Base-by-base conservation (phyloP, 1,140 invertebrate species). In the Araneus ventricosus region DNA sequence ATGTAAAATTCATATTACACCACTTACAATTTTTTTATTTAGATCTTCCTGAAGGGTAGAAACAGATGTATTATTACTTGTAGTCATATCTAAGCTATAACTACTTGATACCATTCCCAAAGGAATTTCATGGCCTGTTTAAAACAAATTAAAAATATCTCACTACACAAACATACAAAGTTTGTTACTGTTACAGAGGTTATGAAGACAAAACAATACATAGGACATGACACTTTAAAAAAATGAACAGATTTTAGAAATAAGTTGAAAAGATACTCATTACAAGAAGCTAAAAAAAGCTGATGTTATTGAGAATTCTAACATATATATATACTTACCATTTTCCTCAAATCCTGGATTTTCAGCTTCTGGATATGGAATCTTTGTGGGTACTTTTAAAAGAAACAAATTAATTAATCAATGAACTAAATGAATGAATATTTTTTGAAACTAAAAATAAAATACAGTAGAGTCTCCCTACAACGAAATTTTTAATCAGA, bases 331-430 rank as follows among this genome's bases (percentile, higher is more conserved):
- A 52, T 52, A 52, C 85, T 93, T 93, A 93, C 91, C 91, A 93
- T 93, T 93, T 93, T 41, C 91, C 75, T 93, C 82, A 79, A 93
- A 93, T 79, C 59, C 91, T 52, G 70, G 70, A 80, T 93, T 93
- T 93, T 93, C 91, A 39, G 70, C 67, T 79, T 93, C 91, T 39
- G 91, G 91, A 59, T 93, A 93, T 39, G 91, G 52, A 88, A 93
- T 86, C 30, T 93, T 93, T 6, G 91, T 88, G 37, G 91, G 91
- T 57, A 88, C 91, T 93, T 41, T 30, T 45, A 86, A 45, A 63
- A 85, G 3, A 45, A n/a, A 86, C 3, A 17, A 24, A 90, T 39
- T 14, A 41, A 10, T n/a, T 57, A 88, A 67, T 27, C 10, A 67
- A n/a, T 10, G 7, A 30, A 1, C 63, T 67, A 67, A 10, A 67